Evolutionary conservation across 2,888 invertebrate genomes (phyloP).

Genomic region (Portevinia maculata): DNA sequence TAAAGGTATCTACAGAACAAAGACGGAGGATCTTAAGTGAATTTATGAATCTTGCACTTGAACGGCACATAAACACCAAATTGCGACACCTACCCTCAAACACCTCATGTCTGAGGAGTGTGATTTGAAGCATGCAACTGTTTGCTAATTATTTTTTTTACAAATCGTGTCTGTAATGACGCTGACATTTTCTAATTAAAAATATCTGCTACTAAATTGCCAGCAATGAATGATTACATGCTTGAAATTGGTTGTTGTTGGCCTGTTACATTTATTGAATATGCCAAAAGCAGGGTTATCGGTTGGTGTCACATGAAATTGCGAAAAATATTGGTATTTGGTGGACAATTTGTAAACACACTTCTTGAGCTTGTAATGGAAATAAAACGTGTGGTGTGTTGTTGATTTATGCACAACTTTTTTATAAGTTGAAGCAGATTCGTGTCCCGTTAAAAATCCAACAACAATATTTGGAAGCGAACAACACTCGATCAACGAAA

Average conservation of each 20-base stretch:
- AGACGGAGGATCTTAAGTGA: slow-evolving; percentile 46
- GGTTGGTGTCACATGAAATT: neutral
- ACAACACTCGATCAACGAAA: too few relatives aligned
- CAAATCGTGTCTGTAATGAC: slow-evolving; percentile 32
- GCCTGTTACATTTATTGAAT: too few relatives aligned
- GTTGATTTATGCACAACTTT: neutral
- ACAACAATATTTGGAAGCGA: too few relatives aligned
- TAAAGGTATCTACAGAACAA: slow-evolving; percentile 49
- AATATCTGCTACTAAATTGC: slow-evolving; percentile 32
- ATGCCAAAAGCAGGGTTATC: neutral
- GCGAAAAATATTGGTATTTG: neutral
- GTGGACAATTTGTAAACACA: neutral
- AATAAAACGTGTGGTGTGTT: neutral
- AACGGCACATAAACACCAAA: slow-evolving; percentile 66
- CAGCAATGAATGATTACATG: slow-evolving; percentile 1
- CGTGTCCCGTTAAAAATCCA: too few relatives aligned
- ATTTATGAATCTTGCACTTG: slow-evolving; percentile 64
- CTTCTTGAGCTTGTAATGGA: neutral
- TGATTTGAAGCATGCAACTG: slow-evolving; percentile 29
- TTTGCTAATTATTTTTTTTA: slow-evolving; percentile 42
- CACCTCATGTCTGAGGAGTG: neutral
- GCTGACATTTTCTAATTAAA: slow-evolving; percentile 42
- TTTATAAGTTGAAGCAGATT: too few relatives aligned
- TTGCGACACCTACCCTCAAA: slow-evolving; percentile 47
- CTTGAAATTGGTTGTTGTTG: neutral